phyloP scores from a whole-genome alignment of 2,888 invertebrate genomes.

The Furcula furcula region DNA sequence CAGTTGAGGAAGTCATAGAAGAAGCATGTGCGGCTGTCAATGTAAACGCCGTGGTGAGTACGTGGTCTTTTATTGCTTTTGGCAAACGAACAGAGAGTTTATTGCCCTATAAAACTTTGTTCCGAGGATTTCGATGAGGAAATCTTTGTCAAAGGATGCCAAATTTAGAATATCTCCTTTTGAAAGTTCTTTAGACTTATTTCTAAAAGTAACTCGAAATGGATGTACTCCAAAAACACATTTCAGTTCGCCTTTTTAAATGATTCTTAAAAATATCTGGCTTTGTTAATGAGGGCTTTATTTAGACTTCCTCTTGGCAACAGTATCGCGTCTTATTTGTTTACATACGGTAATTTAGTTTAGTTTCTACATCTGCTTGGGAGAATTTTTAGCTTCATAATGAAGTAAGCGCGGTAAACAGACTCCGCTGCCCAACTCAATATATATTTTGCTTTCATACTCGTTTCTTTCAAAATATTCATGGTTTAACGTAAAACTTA shows the following conservation, averaged over 20 bases:
- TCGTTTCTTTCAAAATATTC: too few species aligned
- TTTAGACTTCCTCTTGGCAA: conserved; percentile 16
- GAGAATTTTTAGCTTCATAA: not conserved
- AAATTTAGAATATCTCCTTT: too few species aligned
- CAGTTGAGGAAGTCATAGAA: conserved; percentile 69
- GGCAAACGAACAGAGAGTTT: not conserved
- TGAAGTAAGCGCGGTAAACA: not conserved
- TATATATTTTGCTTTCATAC: too few species aligned
- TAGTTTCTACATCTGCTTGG: conserved; percentile 1
- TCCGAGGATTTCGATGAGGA: too few species aligned
- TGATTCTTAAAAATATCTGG: not conserved
- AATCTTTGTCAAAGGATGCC: too few species aligned
- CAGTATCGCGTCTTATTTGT: conserved; percentile 4
- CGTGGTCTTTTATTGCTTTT: conserved; percentile 4
- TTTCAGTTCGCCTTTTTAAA: too few species aligned
- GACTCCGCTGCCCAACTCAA: not conserved
- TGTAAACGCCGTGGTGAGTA: conserved; percentile 69
- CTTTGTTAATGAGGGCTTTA: not conserved
- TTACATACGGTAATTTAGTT: conserved; percentile 2
- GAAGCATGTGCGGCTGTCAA: conserved; percentile 67
- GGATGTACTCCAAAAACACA: too few species aligned
- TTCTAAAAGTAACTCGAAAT: too few species aligned
- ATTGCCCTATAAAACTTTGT: not conserved
- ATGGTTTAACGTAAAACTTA: too few species aligned
- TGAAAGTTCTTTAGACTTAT: too few species aligned